Evolutionary conservation across 2,113 vertebrate genomes (phyloP), one percentile per base, ranked within the genome.

Genomic region (Grammomys surdaster): DNA sequence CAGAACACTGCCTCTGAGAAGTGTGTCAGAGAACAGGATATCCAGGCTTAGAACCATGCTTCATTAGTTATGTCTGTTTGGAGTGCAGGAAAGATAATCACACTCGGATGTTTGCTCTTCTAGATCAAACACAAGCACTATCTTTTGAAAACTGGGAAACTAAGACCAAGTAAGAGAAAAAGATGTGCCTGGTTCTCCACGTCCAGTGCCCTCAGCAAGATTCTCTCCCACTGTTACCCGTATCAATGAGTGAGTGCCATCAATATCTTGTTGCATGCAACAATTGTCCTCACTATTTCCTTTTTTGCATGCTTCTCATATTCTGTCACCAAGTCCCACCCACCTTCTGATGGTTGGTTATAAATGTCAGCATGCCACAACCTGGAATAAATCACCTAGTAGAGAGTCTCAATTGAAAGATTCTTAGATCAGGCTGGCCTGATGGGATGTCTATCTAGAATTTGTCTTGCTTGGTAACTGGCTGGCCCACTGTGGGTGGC

Each of bases 151-250:
- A 58, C 9, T 17, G 9, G 36, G 89, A 95, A 73, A 87, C 19
- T 56, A 67, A 91, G 28, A 46, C 58, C 85, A 82, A 77, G 36
- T 7, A 26, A 70, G 76, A 92, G 91, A 78, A 93, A 54, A 58
- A 10, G n/a, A 51, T 3, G 1, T 36, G 31, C 33, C 33, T 36
- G 73, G n/a, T 14, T 69, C 33, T 88, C 24, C 33, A 2, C 3
- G 0, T 36, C 26, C 56, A 10, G 1, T 19, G 5, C 56, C 22
- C 40, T 26, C 19, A 4, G 13, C 14, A 69, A 12, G 22, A 3
- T 4, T 76, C 5, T 46, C 60, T 67, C n/a, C 54, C 31, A 0
- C 33, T 4, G 17, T 33, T 87, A 12, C 40, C 51, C 22, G 0
- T 11, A 36, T 54, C 26, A 11, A 12, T 7, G 56, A 72, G 75